These are phyloP conservation scores for Agonopterix subpropinquella DNA, from an alignment of 2,888 invertebrate species.

Conservation along the genomic window DNA sequence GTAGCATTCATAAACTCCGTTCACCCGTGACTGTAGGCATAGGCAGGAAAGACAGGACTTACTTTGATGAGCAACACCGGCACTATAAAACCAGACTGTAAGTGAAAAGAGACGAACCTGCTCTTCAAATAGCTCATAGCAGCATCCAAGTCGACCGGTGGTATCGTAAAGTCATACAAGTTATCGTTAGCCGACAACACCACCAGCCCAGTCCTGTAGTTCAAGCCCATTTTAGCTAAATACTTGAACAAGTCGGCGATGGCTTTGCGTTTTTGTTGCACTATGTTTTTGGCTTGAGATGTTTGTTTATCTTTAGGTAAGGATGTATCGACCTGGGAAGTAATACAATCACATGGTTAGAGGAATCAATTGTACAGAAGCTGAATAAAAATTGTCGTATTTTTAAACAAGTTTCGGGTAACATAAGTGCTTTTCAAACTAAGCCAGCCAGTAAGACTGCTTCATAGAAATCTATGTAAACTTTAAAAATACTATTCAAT, in stretches of 20 bases:
- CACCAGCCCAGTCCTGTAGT: slow-evolving; percentile 86
- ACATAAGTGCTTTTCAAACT: too few relatives aligned
- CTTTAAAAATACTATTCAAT: too few relatives aligned
- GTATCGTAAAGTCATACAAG: slow-evolving; percentile 77
- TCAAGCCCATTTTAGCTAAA: slow-evolving; percentile 84
- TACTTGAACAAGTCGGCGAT: slow-evolving; percentile 90
- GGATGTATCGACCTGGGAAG: slow-evolving; percentile 68
- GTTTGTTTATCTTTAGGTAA: slow-evolving; percentile 83
- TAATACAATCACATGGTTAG: neutral
- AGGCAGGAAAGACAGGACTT: too few relatives aligned
- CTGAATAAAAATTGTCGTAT: too few relatives aligned
- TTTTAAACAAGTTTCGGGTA: too few relatives aligned
- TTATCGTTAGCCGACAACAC: slow-evolving; percentile 70
- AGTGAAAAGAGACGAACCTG: slow-evolving; percentile 33
- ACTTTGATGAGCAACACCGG: too few relatives aligned
- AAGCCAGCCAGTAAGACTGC: too few relatives aligned
- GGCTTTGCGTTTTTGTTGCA: slow-evolving; percentile 90
- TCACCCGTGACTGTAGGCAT: too few relatives aligned
- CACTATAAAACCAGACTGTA: too few relatives aligned
- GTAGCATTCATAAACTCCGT: too few relatives aligned
- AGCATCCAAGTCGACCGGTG: slow-evolving; percentile 82
- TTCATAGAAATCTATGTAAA: too few relatives aligned
- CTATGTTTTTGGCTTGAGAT: slow-evolving; percentile 85
- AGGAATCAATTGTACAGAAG: too few relatives aligned
- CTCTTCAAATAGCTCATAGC: slow-evolving; percentile 72